These are phyloP conservation scores for Troglohyphantes excavatus DNA, from an alignment of 2,888 invertebrate genomes.

Conservation along the genomic window DNA sequence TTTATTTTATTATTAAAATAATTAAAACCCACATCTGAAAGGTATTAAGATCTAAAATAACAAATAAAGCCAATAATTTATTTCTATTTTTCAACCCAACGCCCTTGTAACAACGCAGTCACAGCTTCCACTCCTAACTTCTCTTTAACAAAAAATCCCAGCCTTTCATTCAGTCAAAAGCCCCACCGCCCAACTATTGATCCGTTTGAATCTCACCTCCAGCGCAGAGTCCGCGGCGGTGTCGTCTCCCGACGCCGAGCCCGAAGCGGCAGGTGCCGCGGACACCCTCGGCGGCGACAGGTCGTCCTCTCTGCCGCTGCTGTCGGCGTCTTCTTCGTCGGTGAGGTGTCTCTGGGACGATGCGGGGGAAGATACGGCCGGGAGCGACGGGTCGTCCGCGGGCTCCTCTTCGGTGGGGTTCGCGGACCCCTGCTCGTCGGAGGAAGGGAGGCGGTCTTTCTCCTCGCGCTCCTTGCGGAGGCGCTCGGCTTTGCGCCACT, in stretches of 20 bases:
- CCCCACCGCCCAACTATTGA: not conserved
- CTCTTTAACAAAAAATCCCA: too few species aligned
- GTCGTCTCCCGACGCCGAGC: constrained; percentile 41
- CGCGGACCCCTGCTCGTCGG: constrained; percentile 41
- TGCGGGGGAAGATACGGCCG: constrained; percentile 47
- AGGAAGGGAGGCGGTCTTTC: constrained; percentile 77
- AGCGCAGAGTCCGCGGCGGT: constrained; percentile 17
- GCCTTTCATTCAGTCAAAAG: too few species aligned
- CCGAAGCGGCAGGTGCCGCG: constrained; percentile 24
- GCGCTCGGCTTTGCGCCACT: constrained; percentile 95
- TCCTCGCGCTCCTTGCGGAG: constrained; percentile 89
- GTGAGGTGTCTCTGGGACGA: constrained; percentile 59
- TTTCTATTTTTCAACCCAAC: too few species aligned
- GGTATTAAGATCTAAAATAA: too few species aligned
- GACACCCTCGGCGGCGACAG: constrained; percentile 59
- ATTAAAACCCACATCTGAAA: too few species aligned
- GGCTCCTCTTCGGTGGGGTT: constrained; percentile 39
- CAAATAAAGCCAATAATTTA: too few species aligned
- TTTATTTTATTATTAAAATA: too few species aligned
- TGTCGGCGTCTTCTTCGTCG: constrained; percentile 72
- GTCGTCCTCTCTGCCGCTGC: constrained; percentile 74
- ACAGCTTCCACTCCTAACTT: too few species aligned
- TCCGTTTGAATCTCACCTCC: constrained; percentile 43
- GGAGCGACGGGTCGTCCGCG: constrained; percentile 60
- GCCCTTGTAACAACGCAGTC: too few species aligned